Percentiles rank a stretch among this genome's conserved stretches.
phyloP scores from a whole-genome alignment of 2,113 vertebrate species.

The Cynopterus brachyotis region DNA sequence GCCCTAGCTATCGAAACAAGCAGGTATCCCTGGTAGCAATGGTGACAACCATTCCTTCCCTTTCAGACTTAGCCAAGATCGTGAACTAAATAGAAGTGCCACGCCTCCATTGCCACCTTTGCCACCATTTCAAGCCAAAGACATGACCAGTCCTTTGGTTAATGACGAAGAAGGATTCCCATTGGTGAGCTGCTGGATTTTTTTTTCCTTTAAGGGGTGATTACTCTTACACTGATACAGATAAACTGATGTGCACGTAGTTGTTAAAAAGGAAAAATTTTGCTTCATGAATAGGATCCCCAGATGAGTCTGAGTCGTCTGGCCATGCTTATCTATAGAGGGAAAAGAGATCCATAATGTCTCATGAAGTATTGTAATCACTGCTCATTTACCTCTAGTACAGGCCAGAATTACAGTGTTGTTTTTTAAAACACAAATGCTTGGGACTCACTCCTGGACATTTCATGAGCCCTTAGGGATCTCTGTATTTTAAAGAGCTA shows the following conservation, averaged over 20 bases:
- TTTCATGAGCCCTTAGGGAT: background rate
- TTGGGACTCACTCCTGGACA: background rate
- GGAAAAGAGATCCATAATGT: background rate
- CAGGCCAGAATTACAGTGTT: background rate
- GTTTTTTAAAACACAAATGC: background rate
- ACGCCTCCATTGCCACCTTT: conserved; percentile 26
- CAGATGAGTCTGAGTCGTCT: background rate
- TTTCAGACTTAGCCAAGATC: conserved; percentile 47
- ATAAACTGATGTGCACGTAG: background rate
- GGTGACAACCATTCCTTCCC: conserved; percentile 7
- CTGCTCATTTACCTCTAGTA: background rate
- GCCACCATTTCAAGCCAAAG: conserved; percentile 22
- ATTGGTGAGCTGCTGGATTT: conserved; percentile 76
- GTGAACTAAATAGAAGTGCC: conserved; percentile 33
- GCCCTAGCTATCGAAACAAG: conserved; percentile 13
- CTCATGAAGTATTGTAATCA: background rate
- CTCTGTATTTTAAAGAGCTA: conserved; percentile 10
- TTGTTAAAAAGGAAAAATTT: background rate
- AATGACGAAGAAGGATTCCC: conserved; percentile 61
- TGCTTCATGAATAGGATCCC: background rate
- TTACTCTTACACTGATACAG: background rate
- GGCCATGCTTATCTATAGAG: background rate
- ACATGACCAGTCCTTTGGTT: conserved; percentile 56
- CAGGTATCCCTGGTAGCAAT: background rate
- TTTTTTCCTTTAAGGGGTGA: background rate